Evolutionary conservation across 2,797 vertebrate genomes (phyloP), one percentile per base, ranked within the genome.

Genomic region (Rallus crepitans): DNA sequence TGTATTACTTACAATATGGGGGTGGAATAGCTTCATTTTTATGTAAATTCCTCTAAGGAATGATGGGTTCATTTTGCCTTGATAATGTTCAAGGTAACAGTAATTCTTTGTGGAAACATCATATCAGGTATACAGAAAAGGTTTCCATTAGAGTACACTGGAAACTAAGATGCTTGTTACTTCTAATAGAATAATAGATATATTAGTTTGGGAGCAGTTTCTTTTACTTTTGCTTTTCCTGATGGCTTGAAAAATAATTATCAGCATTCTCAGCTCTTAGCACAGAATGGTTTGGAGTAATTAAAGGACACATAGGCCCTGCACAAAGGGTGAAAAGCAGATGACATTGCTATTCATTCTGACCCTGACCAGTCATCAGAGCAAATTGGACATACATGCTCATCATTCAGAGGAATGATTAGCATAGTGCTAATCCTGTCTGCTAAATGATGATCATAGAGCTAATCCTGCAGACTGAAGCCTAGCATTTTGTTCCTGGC

Each of bases 11-110:
- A 93, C 57, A 91, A 53, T 55, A 93, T 69, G 55, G 87, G 75
- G 86, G 91, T 90, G 96, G 82, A 96, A 92, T 28, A 75, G 65
- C 61, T 82, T 97, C 92, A 88, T 96, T 97, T 96, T 91, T 24
- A 95, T 94, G 87, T 52, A 93, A 82, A 96, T 84, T 89, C 85
- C 79, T 89, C 69, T 73, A 45, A 71, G 56, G 75, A 94, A 93
- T 87, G 90, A 88, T 87, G 70, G 79, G 77, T 96, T 96, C 87
- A 23, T 91, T 94, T 85, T 92, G 61, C 82, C 37, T 89, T 52
- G 71, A 87, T 84, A 93, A 57, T 7, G 2, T 87, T 96, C 79
- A 57, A 83, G 84, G 72, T 91, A 84, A 65, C 76, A 75, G 65
- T 48, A 91, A 92, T 81, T 92, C 68, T 90, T 89, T 77, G 33